Conservation (phyloP, 2,888 invertebrate species). For the Nebria salina region DNA sequence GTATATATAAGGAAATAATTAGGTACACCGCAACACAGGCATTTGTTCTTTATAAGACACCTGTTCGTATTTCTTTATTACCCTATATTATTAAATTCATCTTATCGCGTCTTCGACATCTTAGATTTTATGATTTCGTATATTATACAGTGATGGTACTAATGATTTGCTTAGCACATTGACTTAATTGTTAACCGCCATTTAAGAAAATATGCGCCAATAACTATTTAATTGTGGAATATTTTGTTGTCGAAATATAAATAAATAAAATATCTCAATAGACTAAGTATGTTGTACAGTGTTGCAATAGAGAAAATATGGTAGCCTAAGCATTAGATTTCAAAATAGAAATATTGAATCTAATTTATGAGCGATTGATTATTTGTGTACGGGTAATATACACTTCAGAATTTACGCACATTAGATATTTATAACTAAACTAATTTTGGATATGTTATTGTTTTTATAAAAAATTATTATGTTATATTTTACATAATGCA, state of each 20-base stretch:
- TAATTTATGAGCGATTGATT: not conserved
- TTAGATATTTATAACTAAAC: too few species aligned
- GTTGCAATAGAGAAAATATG: not conserved
- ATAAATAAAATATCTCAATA: not conserved
- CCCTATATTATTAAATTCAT: constrained; percentile 1
- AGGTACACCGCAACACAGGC: not conserved
- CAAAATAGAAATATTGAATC: not conserved
- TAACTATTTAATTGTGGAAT: not conserved
- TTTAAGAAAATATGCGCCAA: not conserved
- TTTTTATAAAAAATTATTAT: not conserved
- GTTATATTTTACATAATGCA: too few species aligned
- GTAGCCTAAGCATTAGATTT: not conserved
- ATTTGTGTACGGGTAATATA: not conserved
- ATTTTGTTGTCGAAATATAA: not conserved
- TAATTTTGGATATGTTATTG: not conserved
- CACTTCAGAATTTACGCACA: not conserved
- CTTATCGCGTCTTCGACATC: not conserved
- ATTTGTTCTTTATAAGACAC: not conserved
- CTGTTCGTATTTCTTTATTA: not conserved
- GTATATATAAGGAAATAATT: not conserved
- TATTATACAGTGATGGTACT: not conserved
- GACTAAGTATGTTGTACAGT: not conserved
- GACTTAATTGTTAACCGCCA: not conserved
- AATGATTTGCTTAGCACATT: not conserved
- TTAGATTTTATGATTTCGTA: not conserved